Base-by-base conservation (phyloP, 2,113 vertebrate species). In the Corvus moneduloides region DNA sequence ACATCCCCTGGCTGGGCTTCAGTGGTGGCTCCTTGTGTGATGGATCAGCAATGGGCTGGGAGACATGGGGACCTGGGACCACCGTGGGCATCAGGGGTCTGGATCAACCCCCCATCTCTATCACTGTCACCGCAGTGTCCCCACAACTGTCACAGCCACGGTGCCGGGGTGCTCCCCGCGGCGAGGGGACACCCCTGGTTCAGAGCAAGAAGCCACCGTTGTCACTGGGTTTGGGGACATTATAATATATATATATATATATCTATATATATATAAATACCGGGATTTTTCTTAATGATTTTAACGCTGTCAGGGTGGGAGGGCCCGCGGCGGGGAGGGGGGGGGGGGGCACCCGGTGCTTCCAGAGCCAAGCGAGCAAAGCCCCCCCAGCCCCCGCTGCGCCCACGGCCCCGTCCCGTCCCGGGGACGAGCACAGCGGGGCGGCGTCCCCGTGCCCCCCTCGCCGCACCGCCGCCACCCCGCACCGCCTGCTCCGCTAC, bases 151-250 rank as follows among this genome's bases (percentile, higher is more conserved):
- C 80, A 79, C 8, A 3, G 59, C 82, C 82, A 30, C 76, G 63
- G 74, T 7, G 56, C 66, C 4, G 0, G 39, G 77, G 48, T 21
- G 49, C 32, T 67, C 63, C 67, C 66, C 0, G 0, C 0, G 0
- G 66, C 2, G 2, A 71, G 79, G 84, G 63, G 62, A 22, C 7
- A 0, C 19, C 62, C 26, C 30, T 2, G 13, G 37, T 30, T 43
- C 82, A 35, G 62, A 83, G 46, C 71, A 52, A 78, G 90, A 82
- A 48, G 61, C 63, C 91, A 68, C 91, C 8, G 0, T 35, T 24
- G 72, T 91, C 90, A 87, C 84, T 33, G 90, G 67, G 37, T 66
- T 61, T 80, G 87, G 90, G 87, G 87, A 76, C 86, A 67, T 58
- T 15, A 23, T 35, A 49, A 54, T 39, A 81, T 24, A 88, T 46